Conservation (phyloP, 2,113 vertebrate genomes). For the Neopipo cinnamomea region DNA sequence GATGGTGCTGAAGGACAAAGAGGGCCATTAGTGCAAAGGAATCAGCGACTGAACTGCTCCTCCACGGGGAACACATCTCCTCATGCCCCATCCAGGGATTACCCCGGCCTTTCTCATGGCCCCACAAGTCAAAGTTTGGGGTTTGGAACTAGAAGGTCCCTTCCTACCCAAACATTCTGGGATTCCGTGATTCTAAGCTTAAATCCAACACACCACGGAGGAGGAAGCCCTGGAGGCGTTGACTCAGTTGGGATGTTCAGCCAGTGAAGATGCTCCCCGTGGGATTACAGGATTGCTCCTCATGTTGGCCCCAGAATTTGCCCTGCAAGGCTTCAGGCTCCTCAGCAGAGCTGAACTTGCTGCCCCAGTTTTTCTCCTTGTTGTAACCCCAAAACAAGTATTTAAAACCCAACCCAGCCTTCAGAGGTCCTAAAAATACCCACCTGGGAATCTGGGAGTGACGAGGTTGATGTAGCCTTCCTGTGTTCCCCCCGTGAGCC, state of each 20-base stretch:
- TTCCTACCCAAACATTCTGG: no score
- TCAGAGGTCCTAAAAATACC: background rate
- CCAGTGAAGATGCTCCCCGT: background rate
- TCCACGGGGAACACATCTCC: background rate
- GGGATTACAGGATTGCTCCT: background rate
- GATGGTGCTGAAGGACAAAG: background rate
- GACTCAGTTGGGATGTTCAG: background rate
- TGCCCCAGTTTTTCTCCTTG: background rate
- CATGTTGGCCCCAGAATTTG: background rate
- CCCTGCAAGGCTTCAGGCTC: background rate
- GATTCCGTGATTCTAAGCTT: background rate
- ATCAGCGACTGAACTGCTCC: rapidly evolving
- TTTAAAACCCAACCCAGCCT: background rate
- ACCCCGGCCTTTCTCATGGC: background rate
- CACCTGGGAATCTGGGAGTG: background rate
- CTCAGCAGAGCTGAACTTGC: background rate
- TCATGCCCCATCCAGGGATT: background rate
- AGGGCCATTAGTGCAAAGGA: background rate
- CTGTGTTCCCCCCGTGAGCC: constrained; percentile 47
- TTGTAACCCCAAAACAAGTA: background rate
- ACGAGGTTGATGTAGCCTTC: constrained; percentile 60
- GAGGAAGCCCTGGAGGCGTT: background rate
- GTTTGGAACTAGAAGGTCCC: background rate
- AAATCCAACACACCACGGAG: background rate
- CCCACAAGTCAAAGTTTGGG: background rate